Evolutionary conservation across 2,113 vertebrate genomes (phyloP), one percentile per base, ranked within the genome.

Genomic region (Podarcis cretensis): DNA sequence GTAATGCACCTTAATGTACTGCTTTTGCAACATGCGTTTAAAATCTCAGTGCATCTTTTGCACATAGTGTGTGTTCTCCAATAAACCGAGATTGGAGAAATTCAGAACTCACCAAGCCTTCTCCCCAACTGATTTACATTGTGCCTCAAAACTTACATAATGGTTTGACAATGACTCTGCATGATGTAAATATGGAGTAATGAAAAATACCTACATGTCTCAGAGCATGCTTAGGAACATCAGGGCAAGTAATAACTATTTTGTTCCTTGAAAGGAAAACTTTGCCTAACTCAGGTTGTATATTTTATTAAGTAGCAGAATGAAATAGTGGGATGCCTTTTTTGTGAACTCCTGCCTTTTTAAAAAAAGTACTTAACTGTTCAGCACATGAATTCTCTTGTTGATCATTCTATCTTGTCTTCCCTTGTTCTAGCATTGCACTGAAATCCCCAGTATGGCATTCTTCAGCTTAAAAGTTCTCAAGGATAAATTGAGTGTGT

Each of bases 321-420:
- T 87, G 87, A 59, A 86, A 92, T 87, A 89, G 83, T 74, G 35
- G 63, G 91, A 80, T 92, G 20, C 82, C 40, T 23, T 79, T 88
- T 94, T 68, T 84, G 20, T 93, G 90, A 90, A 90, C 20, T 93
- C 88, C 90, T 96, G 86, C 94, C 93, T 95, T 94, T 2, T 90
- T 4, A 37, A 69, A 30, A 82, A 35, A 88, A 48, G 83, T 71
- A 71, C 1, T 91, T 90, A 59, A 93, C 57, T 93, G 94, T 93
- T 95, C 73, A 91, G 81, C 10, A 75, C 88, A n/a, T 68, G 88
- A 77, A 65, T 91, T 81, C 35, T 87, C 85, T 90, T 93, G 85
- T 81, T 91, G 57, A 43, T 16, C 69, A 87, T 79, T 71, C 78
- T 89, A 71, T 65, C 3, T 83, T 90, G 48, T 79, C 48, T 78